Conservation (phyloP, 2,113 vertebrate genomes). For the Conger conger region DNA sequence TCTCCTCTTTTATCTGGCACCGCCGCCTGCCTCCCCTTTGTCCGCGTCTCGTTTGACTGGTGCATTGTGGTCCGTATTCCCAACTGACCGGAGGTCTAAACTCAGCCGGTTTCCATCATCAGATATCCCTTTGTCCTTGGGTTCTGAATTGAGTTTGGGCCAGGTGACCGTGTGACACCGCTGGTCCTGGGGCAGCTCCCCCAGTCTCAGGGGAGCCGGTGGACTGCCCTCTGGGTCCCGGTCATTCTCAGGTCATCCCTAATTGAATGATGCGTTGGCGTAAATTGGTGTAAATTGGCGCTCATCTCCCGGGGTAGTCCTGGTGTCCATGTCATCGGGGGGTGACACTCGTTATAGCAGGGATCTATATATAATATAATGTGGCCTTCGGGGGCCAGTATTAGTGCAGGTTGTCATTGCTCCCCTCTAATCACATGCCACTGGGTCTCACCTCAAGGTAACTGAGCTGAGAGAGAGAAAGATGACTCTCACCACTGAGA, state of each 20-base stretch:
- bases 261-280: slow-evolving; percentile 54
- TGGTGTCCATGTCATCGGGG: slow-evolving; percentile 8
- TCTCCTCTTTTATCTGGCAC: slow-evolving; percentile 19
- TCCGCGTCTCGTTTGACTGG: background rate
- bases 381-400: no score
- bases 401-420: no score
- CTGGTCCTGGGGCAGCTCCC: slow-evolving; percentile 2
- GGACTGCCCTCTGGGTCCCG: slow-evolving; percentile 36
- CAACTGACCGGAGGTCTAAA: background rate
- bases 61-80: background rate
- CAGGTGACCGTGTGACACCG: slow-evolving; percentile 14
- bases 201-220: slow-evolving; percentile 11
- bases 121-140: background rate
- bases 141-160: background rate
- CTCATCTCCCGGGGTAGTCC: slow-evolving; percentile 40
- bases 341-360: no score
- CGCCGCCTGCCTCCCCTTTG: slow-evolving; percentile 18
- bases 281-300: slow-evolving; percentile 55
- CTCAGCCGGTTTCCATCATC: no score
- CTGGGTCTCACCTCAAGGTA: no score
- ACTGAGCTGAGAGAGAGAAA: no score
- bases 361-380: no score
- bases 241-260: slow-evolving; percentile 51
- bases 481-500: no score
- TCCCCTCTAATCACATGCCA: no score